Percentiles rank a stretch among this genome's conserved stretches.
Evolutionary conservation across 2,113 vertebrate genomes (phyloP).

Genomic region (Amblyornis subalaris): DNA sequence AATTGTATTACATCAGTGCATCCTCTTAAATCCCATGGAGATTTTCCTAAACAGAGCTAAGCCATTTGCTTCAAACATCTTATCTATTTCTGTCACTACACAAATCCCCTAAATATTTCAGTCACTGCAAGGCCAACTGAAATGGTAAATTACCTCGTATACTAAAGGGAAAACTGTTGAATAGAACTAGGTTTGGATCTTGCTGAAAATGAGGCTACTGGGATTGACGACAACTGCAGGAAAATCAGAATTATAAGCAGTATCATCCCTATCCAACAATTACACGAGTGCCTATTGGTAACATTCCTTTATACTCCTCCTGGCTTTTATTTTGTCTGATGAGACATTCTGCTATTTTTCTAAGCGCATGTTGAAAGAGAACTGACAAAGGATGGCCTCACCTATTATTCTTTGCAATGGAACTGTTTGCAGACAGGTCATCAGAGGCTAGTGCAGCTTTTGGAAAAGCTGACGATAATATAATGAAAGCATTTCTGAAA

Average conservation of each 20-base stretch:
- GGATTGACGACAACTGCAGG: slow-evolving; percentile 25
- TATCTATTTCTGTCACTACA: slow-evolving; percentile 64
- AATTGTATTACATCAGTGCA: slow-evolving; percentile 58
- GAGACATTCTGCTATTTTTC: slow-evolving; percentile 34
- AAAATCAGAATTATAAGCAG: slow-evolving; percentile 25
- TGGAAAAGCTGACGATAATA: slow-evolving; percentile 18
- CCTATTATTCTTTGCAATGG: slow-evolving; percentile 38
- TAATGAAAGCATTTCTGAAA: slow-evolving; percentile 41
- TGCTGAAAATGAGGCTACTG: slow-evolving; percentile 18
- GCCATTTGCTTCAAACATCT: slow-evolving; percentile 48
- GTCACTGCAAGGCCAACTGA: slow-evolving; percentile 33
- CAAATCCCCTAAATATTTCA: slow-evolving; percentile 57
- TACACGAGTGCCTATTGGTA: not conserved
- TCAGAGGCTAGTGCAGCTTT: slow-evolving; percentile 7
- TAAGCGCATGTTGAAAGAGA: not conserved
- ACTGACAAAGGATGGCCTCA: slow-evolving; percentile 14
- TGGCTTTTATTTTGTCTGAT: slow-evolving; percentile 12
- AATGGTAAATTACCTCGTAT: slow-evolving; percentile 38
- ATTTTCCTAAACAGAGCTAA: slow-evolving; percentile 67
- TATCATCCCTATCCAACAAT: not conserved
- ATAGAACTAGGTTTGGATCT: not conserved
- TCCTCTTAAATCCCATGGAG: slow-evolving; percentile 59
- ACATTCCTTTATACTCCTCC: not conserved
- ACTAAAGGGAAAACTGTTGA: slow-evolving; percentile 22
- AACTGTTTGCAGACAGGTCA: slow-evolving; percentile 42